phyloP scores from a whole-genome alignment of 2,797 vertebrate genomes.

The Meda fulgida region DNA sequence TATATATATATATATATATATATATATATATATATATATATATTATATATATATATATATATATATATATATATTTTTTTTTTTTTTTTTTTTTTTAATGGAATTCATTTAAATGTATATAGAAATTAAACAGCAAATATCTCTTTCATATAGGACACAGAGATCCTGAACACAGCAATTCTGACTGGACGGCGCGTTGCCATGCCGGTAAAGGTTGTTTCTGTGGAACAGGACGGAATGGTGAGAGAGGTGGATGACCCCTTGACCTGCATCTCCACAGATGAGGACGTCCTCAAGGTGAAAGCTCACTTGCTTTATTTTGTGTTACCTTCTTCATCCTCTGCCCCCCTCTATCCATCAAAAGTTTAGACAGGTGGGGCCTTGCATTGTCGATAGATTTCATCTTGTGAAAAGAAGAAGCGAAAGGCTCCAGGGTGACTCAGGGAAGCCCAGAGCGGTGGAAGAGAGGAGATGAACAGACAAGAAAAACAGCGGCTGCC shows the following conservation, averaged over 20 bases:
- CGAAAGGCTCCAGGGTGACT: neutral
- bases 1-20: neutral
- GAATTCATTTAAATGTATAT: neutral
- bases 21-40: too few species aligned
- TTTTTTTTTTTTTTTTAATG: too few species aligned
- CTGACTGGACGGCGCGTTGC: slow-evolving; percentile 75
- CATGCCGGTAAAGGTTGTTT: slow-evolving; percentile 78
- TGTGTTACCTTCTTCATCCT: neutral
- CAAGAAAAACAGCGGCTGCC: slow-evolving; percentile 5
- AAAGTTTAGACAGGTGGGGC: neutral
- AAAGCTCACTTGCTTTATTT: neutral
- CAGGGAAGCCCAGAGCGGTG: slow-evolving; percentile 3
- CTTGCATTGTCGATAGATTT: neutral
- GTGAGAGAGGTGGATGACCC: slow-evolving; percentile 78
- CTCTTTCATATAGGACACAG: slow-evolving; percentile 71
- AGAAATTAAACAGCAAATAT: neutral
- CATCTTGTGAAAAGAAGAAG: neutral
- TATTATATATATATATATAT: neutral
- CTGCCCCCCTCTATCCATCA: slow-evolving; percentile 15
- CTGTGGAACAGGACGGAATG: slow-evolving; percentile 78
- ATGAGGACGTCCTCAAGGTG: slow-evolving; percentile 81
- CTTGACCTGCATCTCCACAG: slow-evolving; percentile 76
- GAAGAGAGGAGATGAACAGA: slow-evolving; percentile 20
- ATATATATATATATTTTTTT: too few species aligned
- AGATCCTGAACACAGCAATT: slow-evolving; percentile 81